phyloP scores from a whole-genome alignment of 1,140 invertebrate species.

The Aleiodes sp. region DNA sequence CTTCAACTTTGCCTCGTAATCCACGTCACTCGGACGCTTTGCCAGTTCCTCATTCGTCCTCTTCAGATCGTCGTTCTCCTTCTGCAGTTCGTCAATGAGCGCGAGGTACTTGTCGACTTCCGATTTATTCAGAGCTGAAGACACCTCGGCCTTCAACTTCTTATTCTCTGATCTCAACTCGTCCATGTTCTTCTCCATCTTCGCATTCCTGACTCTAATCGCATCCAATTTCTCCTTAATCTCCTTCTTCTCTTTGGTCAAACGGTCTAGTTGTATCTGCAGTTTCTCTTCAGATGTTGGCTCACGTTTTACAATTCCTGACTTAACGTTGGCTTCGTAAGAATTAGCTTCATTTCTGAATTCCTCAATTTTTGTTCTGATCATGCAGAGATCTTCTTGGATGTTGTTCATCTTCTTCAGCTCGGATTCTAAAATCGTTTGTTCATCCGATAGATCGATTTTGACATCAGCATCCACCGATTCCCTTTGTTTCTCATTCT shows the following conservation, averaged over 20 bases:
- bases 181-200: slow-evolving; percentile 55
- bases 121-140: slow-evolving; percentile 27
- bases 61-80: slow-evolving; percentile 20
- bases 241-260: slow-evolving; percentile 50
- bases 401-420: slow-evolving; percentile 40
- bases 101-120: slow-evolving; percentile 34
- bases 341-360: slow-evolving; percentile 38
- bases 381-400: slow-evolving; percentile 35
- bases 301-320: slow-evolving; percentile 44
- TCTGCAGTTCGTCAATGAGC: slow-evolving; percentile 31
- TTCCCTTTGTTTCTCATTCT: background rate
- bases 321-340: slow-evolving; percentile 42
- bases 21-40: too few species aligned
- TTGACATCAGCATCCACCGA: background rate
- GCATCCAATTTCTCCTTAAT: slow-evolving; percentile 53
- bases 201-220: slow-evolving; percentile 48
- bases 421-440: slow-evolving; percentile 38
- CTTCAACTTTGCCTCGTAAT: too few species aligned
- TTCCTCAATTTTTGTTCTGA: slow-evolving; percentile 42
- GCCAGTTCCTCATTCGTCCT: too few species aligned
- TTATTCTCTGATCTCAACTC: slow-evolving; percentile 49
- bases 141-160: slow-evolving; percentile 36
- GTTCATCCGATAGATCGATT: slow-evolving; percentile 39
- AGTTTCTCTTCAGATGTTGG: slow-evolving; percentile 47
- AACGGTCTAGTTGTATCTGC: slow-evolving; percentile 44